phyloP scores from a whole-genome alignment of 2,888 invertebrate genomes.

The Drosophila antonietae region DNA sequence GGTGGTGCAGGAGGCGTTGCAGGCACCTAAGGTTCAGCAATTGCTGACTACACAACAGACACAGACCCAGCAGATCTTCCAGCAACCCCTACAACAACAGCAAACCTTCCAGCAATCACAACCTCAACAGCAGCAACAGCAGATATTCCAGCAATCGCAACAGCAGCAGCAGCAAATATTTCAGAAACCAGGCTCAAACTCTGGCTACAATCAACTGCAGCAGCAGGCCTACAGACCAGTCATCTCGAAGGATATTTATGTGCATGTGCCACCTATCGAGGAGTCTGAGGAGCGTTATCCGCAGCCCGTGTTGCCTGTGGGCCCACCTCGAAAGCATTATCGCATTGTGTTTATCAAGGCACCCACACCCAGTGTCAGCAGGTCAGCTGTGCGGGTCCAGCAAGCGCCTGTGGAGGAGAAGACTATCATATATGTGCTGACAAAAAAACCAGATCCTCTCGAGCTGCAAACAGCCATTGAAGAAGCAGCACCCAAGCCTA shows the following conservation, averaged over 20 bases:
- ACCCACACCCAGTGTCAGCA: conserved; percentile 71
- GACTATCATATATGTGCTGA: conserved; percentile 84
- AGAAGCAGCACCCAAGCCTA: conserved; percentile 77
- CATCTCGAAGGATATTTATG: conserved; percentile 83
- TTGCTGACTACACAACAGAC: neutral
- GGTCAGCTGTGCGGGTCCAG: conserved; percentile 70
- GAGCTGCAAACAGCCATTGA: conserved; percentile 81
- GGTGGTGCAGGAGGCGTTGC: conserved; percentile 73
- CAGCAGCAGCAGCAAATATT: conserved; percentile 39
- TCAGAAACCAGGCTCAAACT: conserved; percentile 24
- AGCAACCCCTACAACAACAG: conserved; percentile 43
- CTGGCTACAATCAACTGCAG: conserved; percentile 33
- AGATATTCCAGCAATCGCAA: conserved; percentile 38
- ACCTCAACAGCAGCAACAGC: conserved; percentile 34
- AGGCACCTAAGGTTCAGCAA: conserved; percentile 65
- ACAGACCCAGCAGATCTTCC: conserved; percentile 11
- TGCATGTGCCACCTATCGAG: conserved; percentile 83
- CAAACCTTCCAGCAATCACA: conserved; percentile 40
- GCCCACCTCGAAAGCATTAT: conserved; percentile 82
- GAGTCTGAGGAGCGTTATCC: conserved; percentile 75
- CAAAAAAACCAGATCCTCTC: conserved; percentile 82
- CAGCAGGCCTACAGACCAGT: conserved; percentile 50
- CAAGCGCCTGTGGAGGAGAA: conserved; percentile 83
- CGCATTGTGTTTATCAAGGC: conserved; percentile 84
- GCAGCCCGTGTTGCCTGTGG: conserved; percentile 60